phyloP scores from a whole-genome alignment of 2,797 vertebrate species.

The Pangasius mekongensis region DNA sequence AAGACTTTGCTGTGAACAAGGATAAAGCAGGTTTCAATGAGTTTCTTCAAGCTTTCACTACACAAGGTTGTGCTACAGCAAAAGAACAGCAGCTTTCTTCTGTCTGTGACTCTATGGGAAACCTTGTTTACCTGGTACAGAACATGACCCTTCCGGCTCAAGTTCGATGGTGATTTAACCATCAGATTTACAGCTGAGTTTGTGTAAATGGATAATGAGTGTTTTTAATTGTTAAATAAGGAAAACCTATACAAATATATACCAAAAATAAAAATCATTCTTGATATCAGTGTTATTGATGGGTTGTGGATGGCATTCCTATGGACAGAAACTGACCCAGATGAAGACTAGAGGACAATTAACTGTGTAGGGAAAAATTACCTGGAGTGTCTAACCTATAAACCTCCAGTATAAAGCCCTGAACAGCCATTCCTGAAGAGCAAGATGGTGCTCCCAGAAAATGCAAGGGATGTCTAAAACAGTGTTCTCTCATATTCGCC shows the following conservation, averaged over 20 bases:
- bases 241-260: neutral
- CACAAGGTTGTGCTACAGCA: neutral
- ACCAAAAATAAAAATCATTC: neutral
- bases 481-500: neutral
- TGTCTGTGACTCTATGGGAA: neutral
- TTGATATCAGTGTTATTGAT: neutral
- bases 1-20: neutral
- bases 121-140: neutral
- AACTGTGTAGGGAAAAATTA: neutral
- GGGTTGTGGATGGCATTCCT: neutral
- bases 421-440: neutral
- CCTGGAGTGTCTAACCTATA: neutral
- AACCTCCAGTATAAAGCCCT: neutral
- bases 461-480: neutral
- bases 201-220: neutral
- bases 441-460: neutral
- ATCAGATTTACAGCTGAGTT: neutral
- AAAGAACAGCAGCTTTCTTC: neutral
- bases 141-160: neutral
- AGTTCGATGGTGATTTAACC: neutral
- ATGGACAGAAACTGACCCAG: neutral
- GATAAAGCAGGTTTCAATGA: slow-evolving; percentile 5
- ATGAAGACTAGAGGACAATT: neutral
- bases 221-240: neutral
- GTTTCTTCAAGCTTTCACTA: neutral